Evolutionary conservation across 2,113 vertebrate genomes (phyloP), one percentile per base, ranked within the genome.

Genomic region (Hipposideros armiger): DNA sequence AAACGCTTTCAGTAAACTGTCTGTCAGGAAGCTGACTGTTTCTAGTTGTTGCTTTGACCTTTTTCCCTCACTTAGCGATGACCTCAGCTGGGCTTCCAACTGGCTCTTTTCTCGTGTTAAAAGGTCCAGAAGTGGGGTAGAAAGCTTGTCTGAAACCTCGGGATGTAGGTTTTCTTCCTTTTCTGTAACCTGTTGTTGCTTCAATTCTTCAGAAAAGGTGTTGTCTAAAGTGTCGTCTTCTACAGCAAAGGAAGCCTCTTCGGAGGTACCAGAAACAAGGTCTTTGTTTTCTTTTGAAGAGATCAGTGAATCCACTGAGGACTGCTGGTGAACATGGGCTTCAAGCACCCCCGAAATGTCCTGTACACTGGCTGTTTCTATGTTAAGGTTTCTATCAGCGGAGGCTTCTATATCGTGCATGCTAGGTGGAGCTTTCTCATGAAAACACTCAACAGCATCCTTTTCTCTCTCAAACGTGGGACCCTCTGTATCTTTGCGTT

Each of bases 1-100:
- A 98, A 99, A 99, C 97, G 97, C 98, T 83, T 98, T 98, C 9
- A 99, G 95, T 5, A 99, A 98, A 78, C 97, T 98, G 87, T 99
- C 99, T 47, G 99, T 98, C 90, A 99, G 97, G 60, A 98, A 98
- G 96, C 98, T 98, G 85, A 99, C 98, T n/a, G 97, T 97, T 86
- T 98, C 98, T 72, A 98, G 91, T 28, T 98, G 97, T 58, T 98
- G 95, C 96, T 98, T 97, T 60, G 96, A 95, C 30, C 96, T 98
- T 72, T 98, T 95, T 76, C 97, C 96, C 42, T 98, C 98, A 95
- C 76, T 90, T 74, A 97, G 74, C 5, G 98, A 98, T 74, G 97
- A 88, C 80, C 96, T 98, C 73, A 98, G 96, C n/a, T 98, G 98
- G 36, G 98, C 97, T 97, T 99, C 98, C 47, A 98, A 30, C 3